Evolutionary conservation across 2,113 vertebrate genomes (phyloP).

Genomic region (Malaclemys terrapin): DNA sequence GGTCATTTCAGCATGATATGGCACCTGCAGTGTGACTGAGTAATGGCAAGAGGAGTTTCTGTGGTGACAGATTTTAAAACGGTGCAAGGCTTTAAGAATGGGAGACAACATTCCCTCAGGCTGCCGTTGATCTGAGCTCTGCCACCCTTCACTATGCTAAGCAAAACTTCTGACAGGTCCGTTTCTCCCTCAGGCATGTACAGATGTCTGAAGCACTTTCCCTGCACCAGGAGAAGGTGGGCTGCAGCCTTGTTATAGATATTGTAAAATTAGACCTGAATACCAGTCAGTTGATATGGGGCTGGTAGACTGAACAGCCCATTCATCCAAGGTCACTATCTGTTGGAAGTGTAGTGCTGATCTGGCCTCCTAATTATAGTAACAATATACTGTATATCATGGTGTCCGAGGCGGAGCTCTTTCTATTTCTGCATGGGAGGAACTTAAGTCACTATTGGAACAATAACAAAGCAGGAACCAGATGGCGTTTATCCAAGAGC

Average conservation of each 20-base stretch:
- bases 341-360: not conserved
- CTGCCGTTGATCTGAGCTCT: constrained; percentile 29
- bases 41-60: constrained; percentile 1
- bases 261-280: not conserved
- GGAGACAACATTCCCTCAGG: not conserved
- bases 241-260: not conserved
- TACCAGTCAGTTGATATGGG: not conserved
- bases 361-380: not conserved
- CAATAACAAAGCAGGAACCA: not conserved
- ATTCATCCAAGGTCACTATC: not conserved
- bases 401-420: not conserved
- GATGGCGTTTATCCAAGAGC: not conserved
- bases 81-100: constrained; percentile 3
- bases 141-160: constrained; percentile 20
- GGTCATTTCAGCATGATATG: not conserved
- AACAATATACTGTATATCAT: not conserved
- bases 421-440: not conserved
- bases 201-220: not conserved
- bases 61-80: constrained; percentile 21
- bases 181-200: constrained; percentile 17
- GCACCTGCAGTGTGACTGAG: not conserved
- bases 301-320: not conserved
- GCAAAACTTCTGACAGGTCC: constrained; percentile 23
- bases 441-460: not conserved
- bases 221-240: not conserved